Conservation (phyloP, 1,140 invertebrate species). For the Drosophila kohkoa region DNA sequence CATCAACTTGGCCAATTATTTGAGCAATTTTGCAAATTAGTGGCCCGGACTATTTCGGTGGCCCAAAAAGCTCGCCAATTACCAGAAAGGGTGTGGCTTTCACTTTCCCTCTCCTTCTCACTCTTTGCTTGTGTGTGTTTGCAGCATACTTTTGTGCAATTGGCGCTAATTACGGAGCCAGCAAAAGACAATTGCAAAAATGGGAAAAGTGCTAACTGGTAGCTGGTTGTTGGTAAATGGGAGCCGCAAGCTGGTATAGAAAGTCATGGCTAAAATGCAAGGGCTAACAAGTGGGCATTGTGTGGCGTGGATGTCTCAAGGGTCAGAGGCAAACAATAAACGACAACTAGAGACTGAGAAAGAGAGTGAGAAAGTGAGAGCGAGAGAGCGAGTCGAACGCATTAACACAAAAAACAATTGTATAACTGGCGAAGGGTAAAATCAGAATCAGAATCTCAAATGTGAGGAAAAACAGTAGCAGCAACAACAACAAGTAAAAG, state of each 20-base stretch:
- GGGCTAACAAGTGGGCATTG: slow-evolving; percentile 42
- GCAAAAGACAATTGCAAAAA: slow-evolving; percentile 45
- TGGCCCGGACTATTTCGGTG: slow-evolving; percentile 56
- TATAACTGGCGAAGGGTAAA: slow-evolving; percentile 41
- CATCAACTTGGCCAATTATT: slow-evolving; percentile 77
- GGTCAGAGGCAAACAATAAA: slow-evolving; percentile 49
- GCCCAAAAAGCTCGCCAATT: slow-evolving; percentile 63
- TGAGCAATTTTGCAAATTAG: slow-evolving; percentile 78
- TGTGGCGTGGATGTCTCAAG: slow-evolving; percentile 47
- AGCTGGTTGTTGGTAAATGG: no score
- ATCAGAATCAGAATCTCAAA: slow-evolving; percentile 34
- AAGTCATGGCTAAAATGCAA: slow-evolving; percentile 31
- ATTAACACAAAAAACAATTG: slow-evolving; percentile 55
- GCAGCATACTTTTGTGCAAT: slow-evolving; percentile 61
- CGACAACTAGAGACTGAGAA: slow-evolving; percentile 17
- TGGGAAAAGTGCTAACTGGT: slow-evolving; percentile 14
- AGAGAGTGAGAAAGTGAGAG: no score
- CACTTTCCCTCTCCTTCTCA: not conserved
- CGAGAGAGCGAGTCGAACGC: slow-evolving; percentile 22
- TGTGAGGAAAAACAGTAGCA: slow-evolving; percentile 7
- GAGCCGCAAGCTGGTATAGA: slow-evolving; percentile 19
- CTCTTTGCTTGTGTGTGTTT: slow-evolving; percentile 32
- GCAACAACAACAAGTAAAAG: slow-evolving; percentile 48
- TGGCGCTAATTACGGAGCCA: slow-evolving; percentile 61
- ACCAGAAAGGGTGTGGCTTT: slow-evolving; percentile 38